phyloP scores from a whole-genome alignment of 2,888 invertebrate genomes.

The Trachelus iudaicus region DNA sequence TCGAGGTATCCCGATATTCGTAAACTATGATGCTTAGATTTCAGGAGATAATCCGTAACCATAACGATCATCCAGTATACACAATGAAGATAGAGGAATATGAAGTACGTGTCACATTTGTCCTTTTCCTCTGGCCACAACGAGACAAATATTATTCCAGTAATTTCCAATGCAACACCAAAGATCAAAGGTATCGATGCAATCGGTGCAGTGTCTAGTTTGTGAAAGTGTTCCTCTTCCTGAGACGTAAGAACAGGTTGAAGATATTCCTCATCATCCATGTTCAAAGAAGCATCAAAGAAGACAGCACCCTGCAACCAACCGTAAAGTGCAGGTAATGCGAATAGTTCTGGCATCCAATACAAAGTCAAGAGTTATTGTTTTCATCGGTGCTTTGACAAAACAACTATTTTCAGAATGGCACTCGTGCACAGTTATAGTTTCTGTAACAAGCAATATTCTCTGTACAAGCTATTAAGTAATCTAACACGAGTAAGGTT shows the following conservation, averaged over 20 bases:
- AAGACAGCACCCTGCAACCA: conserved; percentile 51
- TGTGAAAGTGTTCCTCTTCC: conserved; percentile 52
- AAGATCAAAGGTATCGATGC: conserved; percentile 49
- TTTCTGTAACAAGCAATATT: not conserved
- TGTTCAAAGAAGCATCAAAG: conserved; percentile 53
- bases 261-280: conserved; percentile 60
- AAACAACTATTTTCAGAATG: not conserved
- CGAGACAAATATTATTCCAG: conserved; percentile 56
- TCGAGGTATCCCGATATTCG: conserved; percentile 76
- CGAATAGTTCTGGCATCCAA: not conserved
- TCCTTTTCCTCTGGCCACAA: conserved; percentile 55
- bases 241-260: conserved; percentile 54
- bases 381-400: not conserved
- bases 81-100: conserved; percentile 60
- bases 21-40: conserved; percentile 71
- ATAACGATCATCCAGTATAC: conserved; percentile 56
- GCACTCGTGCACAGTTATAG: conserved; percentile 17
- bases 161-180: conserved; percentile 55
- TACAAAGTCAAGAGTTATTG: not conserved
- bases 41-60: conserved; percentile 68
- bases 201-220: conserved; percentile 51
- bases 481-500: not conserved
- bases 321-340: not conserved
- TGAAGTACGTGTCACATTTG: conserved; percentile 62
- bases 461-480: not conserved